A percentile compares a stretch with the other conserved stretches of the same genome.
phyloP scores from a whole-genome alignment of 2,888 invertebrate species.

The Stenodera caucasica region DNA sequence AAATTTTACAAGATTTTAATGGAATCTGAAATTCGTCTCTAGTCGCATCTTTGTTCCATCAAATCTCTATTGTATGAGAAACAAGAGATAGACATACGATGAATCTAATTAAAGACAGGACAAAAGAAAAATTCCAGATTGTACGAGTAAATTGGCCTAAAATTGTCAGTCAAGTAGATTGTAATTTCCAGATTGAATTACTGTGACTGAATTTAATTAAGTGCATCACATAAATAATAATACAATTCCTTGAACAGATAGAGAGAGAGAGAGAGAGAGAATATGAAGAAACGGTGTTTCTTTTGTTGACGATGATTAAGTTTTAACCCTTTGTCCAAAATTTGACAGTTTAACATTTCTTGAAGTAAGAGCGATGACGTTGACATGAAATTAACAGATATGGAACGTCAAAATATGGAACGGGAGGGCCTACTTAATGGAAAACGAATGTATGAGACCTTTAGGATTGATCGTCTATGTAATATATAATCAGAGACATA shows the following conservation, averaged over 20 bases:
- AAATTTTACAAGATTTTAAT: background rate
- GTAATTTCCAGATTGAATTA: background rate
- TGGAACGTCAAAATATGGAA: background rate
- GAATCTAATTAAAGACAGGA: background rate
- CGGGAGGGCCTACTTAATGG: background rate
- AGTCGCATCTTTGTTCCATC: background rate
- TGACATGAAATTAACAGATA: background rate
- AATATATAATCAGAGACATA: background rate
- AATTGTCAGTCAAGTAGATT: background rate
- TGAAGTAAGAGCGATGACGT: background rate
- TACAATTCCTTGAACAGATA: too few species aligned
- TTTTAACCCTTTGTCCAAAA: background rate
- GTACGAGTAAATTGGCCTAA: background rate
- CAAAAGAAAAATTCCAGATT: background rate
- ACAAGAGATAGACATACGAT: background rate
- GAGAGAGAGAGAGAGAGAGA: too few species aligned
- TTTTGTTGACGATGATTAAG: too few species aligned
- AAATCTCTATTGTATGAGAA: background rate
- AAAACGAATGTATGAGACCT: background rate
- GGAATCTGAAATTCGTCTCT: background rate
- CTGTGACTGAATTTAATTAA: background rate
- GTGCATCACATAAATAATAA: background rate
- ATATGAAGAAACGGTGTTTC: too few species aligned
- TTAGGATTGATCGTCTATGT: background rate
- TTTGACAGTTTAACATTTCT: background rate